Conservation (phyloP, 30 jellyfish, hydroid and myxozoan genomes). For the Aurelia sp. region DNA sequence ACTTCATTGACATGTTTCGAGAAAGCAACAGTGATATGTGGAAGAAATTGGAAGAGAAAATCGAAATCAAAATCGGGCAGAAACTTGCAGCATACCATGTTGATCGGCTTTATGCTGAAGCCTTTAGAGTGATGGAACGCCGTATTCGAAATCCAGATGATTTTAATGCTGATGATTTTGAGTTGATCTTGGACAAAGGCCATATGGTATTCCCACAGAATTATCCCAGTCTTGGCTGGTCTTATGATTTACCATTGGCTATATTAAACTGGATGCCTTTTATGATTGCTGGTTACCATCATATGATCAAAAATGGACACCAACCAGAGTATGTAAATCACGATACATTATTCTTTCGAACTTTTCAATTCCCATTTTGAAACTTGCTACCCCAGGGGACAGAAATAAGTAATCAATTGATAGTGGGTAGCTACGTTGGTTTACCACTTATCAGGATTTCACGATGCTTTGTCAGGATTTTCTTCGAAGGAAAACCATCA, state of each 20-base stretch:
- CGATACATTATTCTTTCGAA: too few species aligned
- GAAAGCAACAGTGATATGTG: background rate
- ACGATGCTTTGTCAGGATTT: too few species aligned
- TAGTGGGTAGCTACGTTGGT: too few species aligned
- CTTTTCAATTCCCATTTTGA: too few species aligned
- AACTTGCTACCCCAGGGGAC: too few species aligned
- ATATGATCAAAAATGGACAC: background rate
- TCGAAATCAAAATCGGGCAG: constrained; percentile 25
- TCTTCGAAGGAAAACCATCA: too few species aligned
- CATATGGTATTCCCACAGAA: constrained; percentile 27
- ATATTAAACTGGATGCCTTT: constrained; percentile 19
- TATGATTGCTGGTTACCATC: constrained; percentile 25
- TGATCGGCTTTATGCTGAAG: constrained; percentile 18
- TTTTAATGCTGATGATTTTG: constrained; percentile 2
- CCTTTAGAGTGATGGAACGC: background rate
- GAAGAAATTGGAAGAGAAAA: background rate
- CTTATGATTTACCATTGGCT: constrained; percentile 30
- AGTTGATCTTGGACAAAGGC: background rate
- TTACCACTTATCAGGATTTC: too few species aligned
- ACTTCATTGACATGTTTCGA: background rate
- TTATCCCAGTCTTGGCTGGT: constrained; percentile 31
- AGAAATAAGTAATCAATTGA: too few species aligned
- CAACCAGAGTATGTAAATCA: constrained; percentile 8
- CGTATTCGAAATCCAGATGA: background rate
- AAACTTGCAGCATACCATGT: constrained; percentile 23